Percentiles rank a stretch among this genome's conserved stretches.
Conservation (phyloP, 2,888 invertebrate species). For the Torymus aiolomorphi region DNA sequence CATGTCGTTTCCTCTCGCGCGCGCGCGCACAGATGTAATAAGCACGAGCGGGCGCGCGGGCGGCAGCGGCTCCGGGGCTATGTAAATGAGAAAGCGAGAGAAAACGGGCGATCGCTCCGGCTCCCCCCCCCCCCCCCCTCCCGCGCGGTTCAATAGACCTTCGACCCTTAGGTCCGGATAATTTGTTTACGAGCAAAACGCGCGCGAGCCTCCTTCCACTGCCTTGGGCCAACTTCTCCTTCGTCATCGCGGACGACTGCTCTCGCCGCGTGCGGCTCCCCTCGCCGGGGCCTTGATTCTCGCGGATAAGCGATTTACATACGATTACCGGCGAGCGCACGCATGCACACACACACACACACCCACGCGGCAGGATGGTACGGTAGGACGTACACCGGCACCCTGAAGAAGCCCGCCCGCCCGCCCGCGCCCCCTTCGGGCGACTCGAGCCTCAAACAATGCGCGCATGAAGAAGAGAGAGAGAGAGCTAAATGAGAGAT, state of each 20-base stretch:
- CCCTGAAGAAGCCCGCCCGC: constrained; percentile 73
- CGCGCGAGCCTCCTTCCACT: constrained; percentile 66
- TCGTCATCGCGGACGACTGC: constrained; percentile 68
- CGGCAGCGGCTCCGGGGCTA: constrained; percentile 71
- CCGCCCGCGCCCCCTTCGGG: constrained; percentile 66
- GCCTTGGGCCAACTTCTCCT: constrained; percentile 62
- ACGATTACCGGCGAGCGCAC: constrained; percentile 70
- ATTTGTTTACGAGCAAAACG: constrained; percentile 75
- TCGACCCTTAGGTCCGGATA: constrained; percentile 76
- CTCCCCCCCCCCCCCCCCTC: no score
- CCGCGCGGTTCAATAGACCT: constrained; percentile 71
- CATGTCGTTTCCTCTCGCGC: constrained; percentile 24
- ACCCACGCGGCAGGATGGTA: constrained; percentile 56
- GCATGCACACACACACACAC: constrained; percentile 71
- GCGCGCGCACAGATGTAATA: no score
- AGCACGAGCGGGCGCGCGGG: constrained; percentile 39
- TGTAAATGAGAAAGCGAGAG: constrained; percentile 70
- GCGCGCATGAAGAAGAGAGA: constrained; percentile 49
- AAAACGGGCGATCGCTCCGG: background rate
- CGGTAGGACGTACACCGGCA: constrained; percentile 74
- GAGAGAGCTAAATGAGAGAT: constrained; percentile 4
- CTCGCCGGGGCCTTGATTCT: constrained; percentile 38
- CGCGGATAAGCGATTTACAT: constrained; percentile 73
- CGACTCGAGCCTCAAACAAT: constrained; percentile 67
- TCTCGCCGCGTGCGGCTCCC: constrained; percentile 46